A percentile compares a stretch with the other conserved stretches of the same genome.
Conservation (phyloP, 2,113 vertebrate genomes). For the Halcyon senegalensis region DNA sequence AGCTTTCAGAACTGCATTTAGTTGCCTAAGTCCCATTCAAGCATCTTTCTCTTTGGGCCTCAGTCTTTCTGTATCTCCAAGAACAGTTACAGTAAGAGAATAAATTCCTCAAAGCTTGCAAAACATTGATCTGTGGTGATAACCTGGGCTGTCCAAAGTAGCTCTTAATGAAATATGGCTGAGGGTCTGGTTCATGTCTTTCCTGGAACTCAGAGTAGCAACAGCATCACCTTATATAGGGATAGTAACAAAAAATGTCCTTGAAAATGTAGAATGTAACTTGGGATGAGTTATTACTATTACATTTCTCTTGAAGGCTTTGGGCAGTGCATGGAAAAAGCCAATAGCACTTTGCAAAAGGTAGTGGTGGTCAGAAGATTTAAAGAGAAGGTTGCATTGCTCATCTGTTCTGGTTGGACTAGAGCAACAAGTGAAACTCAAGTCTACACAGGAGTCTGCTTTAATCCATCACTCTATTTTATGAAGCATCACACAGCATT, state of each 20-base stretch:
- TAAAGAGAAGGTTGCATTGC: not conserved
- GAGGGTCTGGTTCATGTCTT: not conserved
- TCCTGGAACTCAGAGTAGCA: not conserved
- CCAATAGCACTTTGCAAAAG: not conserved
- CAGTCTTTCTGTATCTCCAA: not conserved
- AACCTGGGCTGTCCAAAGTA: not conserved
- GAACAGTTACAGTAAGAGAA: not conserved
- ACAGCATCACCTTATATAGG: not conserved
- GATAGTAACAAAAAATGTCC: not conserved
- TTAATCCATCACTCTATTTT: slow-evolving; percentile 54
- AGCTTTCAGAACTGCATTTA: not conserved
- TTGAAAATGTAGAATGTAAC: not conserved
- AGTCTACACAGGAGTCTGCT: slow-evolving; percentile 35
- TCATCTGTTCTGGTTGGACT: not conserved
- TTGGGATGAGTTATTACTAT: not conserved
- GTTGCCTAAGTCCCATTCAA: not conserved
- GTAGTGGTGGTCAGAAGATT: not conserved
- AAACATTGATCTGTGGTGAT: not conserved
- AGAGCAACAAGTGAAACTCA: slow-evolving; percentile 27
- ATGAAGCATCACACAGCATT: slow-evolving; percentile 60
- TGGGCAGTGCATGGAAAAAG: not conserved
- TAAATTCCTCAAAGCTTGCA: not conserved
- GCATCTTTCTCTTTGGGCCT: not conserved
- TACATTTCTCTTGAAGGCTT: not conserved
- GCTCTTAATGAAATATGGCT: not conserved